Conservation (phyloP, 2,113 vertebrate species). For the Crotalus helleri region DNA sequence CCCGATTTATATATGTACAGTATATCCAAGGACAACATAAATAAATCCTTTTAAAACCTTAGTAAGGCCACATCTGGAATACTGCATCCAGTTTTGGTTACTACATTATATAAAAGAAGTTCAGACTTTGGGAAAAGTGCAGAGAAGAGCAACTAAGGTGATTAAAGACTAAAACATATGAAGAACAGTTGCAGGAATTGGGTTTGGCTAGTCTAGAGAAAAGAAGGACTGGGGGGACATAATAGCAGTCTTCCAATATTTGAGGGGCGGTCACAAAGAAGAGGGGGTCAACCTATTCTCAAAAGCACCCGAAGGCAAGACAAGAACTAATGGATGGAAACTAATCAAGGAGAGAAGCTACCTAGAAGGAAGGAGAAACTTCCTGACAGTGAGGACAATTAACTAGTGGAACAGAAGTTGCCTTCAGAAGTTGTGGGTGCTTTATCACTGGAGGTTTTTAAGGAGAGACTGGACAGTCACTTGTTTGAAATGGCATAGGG, state of each 20-base stretch:
- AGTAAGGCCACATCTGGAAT: neutral
- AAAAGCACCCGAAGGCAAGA: neutral
- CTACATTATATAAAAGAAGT: too few species aligned
- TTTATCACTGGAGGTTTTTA: too few species aligned
- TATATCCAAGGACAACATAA: neutral
- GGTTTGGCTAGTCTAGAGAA: too few species aligned
- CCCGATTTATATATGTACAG: constrained; percentile 17
- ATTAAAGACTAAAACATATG: too few species aligned
- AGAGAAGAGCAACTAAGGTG: too few species aligned
- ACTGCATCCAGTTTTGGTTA: neutral
- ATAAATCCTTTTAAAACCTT: neutral
- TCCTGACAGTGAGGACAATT: too few species aligned
- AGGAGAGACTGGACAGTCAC: neutral
- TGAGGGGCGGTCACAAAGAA: neutral
- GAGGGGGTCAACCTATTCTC: fast-evolving
- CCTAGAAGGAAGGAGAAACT: too few species aligned
- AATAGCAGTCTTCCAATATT: neutral
- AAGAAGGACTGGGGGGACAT: neutral
- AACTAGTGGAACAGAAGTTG: too few species aligned
- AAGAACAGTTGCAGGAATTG: too few species aligned
- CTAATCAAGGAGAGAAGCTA: too few species aligned
- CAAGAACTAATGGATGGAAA: neutral
- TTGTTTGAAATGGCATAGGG: neutral
- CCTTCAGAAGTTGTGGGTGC: too few species aligned
- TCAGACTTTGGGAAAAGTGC: too few species aligned